These are phyloP conservation scores for Cetonia aurata DNA, from an alignment of 2,888 invertebrate species.

Conservation along the genomic window DNA sequence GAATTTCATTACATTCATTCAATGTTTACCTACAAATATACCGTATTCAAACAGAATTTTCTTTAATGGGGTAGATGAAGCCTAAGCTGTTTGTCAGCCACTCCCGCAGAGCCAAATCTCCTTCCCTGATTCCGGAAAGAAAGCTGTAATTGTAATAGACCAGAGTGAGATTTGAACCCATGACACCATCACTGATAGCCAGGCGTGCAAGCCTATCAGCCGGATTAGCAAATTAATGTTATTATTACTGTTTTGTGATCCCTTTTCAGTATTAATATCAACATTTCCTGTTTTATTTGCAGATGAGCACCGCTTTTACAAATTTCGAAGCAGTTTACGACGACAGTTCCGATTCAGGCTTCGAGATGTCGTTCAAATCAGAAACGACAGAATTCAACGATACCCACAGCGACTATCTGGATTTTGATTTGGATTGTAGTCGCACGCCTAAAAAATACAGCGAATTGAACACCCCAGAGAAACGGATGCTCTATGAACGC, in stretches of 20 bases:
- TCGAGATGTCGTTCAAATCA: constrained; percentile 78
- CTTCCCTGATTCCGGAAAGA: no score
- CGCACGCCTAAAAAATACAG: constrained; percentile 46
- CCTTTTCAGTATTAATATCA: not conserved
- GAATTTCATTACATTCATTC: no score
- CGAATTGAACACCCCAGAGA: constrained; percentile 47
- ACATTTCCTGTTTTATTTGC: constrained; percentile 14
- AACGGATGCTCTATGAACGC: constrained; percentile 61
- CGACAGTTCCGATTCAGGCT: constrained; percentile 83
- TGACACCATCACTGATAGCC: no score
- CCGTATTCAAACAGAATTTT: no score
- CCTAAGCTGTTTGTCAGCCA: no score
- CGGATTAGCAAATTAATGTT: no score
- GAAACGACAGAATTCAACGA: constrained; percentile 62
- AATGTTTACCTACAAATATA: no score
- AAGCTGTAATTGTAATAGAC: no score
- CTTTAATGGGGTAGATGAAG: no score
- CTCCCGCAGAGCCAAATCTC: no score
- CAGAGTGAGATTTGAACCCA: no score
- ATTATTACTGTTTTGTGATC: not conserved
- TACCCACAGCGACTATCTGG: constrained; percentile 61
- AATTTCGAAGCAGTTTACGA: constrained; percentile 60
- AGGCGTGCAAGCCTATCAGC: no score
- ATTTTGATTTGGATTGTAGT: constrained; percentile 59
- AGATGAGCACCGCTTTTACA: constrained; percentile 38